Evolutionary conservation across 2,888 invertebrate species (phyloP), one percentile per base, ranked within the genome.

Genomic region (Alentia gelatinosa): DNA sequence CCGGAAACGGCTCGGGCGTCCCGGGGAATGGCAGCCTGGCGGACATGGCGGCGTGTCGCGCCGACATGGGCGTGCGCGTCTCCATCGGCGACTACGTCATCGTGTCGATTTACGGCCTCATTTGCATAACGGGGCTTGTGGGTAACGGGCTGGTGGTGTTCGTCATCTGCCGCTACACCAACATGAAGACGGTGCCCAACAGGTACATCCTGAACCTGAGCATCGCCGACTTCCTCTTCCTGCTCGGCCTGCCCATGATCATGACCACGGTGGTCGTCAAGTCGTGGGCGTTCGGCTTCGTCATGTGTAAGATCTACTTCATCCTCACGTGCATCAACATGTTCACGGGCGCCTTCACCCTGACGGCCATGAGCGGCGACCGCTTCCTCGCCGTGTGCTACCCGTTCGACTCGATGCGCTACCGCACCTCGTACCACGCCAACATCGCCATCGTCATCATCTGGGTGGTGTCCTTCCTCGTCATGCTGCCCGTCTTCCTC

Each of bases 121-220:
- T 93, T 39, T 93, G 92, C 68, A 63, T 90, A 19, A 56, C 90
- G 19, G 93, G 93, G 19, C 86, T 92, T 0, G 86, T 91, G 23
- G 93, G 93, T 0, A 93, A 93, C 68, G 91, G 84, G 3, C 90
- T 93, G 68, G 93, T 93, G 12, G 86, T 93, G 33, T 92, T 92
- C 79, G 93, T 93, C 35, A 90, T 93, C 47, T 37, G 86, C 15
- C 88, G 92, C 23, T 93, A 93, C 74, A 89, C 93, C n/a, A 92
- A 93, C 56, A 93, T 93, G 93, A 93, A 93, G 86, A 93, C 93
- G 23, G 92, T 93, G 4, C 92, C 92, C 19, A 93, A 93, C 91
- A 37, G 91, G 83, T 93, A 92, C 92, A 93, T 93, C 50, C 91
- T 93, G 74, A 93, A 93, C 75, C 90, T 93, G 40, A 91, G 92